A percentile compares a stretch with the other conserved stretches of the same genome.
Conservation (phyloP, 1,140 invertebrate species). For the Gryllus bimaculatus region DNA sequence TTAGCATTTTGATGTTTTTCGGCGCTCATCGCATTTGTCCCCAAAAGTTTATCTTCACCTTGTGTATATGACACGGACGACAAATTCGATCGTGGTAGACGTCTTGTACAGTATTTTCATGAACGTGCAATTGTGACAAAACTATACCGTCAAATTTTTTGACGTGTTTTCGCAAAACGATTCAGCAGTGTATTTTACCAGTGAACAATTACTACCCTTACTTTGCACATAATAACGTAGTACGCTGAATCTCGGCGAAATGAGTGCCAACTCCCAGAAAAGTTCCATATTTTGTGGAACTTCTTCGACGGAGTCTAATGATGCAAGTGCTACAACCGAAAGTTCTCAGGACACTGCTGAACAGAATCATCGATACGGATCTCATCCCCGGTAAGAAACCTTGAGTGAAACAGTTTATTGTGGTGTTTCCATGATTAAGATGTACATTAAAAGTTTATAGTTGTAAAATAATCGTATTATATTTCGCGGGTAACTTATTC, state of each 20-base stretch:
- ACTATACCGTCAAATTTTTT: too few relatives aligned
- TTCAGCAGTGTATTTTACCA: too few relatives aligned
- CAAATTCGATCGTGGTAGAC: too few relatives aligned
- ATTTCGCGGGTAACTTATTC: background rate
- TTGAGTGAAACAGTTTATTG: background rate
- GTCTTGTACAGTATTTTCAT: too few relatives aligned
- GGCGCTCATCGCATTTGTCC: too few relatives aligned
- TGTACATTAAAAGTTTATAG: background rate
- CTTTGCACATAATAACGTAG: too few relatives aligned
- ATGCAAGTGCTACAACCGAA: background rate
- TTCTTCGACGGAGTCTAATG: background rate
- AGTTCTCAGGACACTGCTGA: background rate
- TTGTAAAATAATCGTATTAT: constrained; percentile 1
- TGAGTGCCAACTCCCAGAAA: background rate
- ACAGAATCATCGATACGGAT: background rate
- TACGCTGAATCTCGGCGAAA: background rate
- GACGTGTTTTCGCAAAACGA: too few relatives aligned
- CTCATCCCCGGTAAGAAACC: background rate
- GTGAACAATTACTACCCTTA: too few relatives aligned
- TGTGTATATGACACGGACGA: too few relatives aligned
- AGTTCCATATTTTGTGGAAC: background rate
- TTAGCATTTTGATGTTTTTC: too few relatives aligned
- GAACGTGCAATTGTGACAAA: too few relatives aligned
- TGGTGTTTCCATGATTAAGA: background rate
- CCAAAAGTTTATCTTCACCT: too few relatives aligned